Evolutionary conservation across 2,888 invertebrate species (phyloP).

Genomic region (Drosophila robusta): DNA sequence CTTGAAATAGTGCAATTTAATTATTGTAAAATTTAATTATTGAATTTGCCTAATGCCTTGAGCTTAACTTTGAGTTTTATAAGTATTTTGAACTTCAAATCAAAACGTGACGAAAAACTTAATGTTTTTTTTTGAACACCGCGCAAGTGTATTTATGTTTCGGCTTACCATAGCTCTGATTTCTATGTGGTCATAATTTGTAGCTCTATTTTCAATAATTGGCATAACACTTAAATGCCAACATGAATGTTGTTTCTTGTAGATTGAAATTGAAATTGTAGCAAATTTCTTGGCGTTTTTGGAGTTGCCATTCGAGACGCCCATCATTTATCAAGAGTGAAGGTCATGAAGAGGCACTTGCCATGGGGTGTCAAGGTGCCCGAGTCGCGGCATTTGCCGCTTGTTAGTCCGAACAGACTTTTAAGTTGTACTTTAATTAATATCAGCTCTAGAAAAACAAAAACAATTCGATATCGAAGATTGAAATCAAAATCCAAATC

Average conservation of each 20-base stretch:
- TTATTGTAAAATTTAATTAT: neutral
- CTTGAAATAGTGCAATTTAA: neutral
- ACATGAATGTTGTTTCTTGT: constrained; percentile 21
- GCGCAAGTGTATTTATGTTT: constrained; percentile 16
- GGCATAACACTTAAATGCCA: constrained; percentile 44
- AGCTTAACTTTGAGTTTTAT: neutral
- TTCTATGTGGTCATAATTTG: constrained; percentile 5
- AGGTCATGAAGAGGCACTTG: constrained; percentile 53
- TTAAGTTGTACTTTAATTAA: constrained; percentile 67
- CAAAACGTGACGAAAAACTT: neutral
- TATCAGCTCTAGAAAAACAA: constrained; percentile 54
- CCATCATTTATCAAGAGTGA: constrained; percentile 66
- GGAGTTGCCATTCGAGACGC: constrained; percentile 44
- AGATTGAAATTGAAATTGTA: constrained; percentile 64
- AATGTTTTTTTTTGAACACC: constrained; percentile 6
- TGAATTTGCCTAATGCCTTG: neutral
- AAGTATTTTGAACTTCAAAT: neutral
- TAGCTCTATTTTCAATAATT: constrained; percentile 32
- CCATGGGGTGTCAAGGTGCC: constrained; percentile 44
- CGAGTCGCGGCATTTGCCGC: constrained; percentile 28
- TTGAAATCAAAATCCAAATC: constrained; percentile 27
- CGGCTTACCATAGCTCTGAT: neutral
- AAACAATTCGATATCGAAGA: constrained; percentile 43
- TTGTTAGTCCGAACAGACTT: constrained; percentile 36
- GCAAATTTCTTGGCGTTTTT: constrained; percentile 57